These are phyloP conservation scores for Onychostoma macrolepis DNA, from an alignment of 2,113 vertebrate species.

Conservation along the genomic window DNA sequence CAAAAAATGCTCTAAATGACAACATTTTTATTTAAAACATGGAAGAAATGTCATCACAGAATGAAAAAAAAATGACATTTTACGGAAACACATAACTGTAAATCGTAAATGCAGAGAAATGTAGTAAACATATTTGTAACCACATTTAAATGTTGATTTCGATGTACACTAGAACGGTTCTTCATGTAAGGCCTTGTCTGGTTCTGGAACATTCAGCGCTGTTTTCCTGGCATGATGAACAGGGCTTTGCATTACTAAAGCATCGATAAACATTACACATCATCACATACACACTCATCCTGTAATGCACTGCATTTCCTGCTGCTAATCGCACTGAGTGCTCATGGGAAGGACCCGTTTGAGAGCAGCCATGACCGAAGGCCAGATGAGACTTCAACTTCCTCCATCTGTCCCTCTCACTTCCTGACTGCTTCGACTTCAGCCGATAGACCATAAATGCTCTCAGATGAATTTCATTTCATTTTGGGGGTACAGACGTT, in stretches of 20 bases:
- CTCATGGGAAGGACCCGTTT: not conserved
- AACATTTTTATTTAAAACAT: too few species aligned
- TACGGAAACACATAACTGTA: not conserved
- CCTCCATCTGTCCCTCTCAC: not conserved
- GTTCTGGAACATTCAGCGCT: not conserved
- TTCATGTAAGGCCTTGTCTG: too few species aligned
- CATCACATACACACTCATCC: not conserved
- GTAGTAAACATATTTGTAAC: too few species aligned
- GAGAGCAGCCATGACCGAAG: constrained; percentile 22
- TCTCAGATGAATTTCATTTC: not conserved
- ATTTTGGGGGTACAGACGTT: not conserved
- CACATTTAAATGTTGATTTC: too few species aligned
- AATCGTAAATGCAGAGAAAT: too few species aligned
- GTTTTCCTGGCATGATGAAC: not conserved
- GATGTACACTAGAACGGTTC: too few species aligned
- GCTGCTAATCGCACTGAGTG: not conserved
- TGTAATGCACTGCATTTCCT: not conserved
- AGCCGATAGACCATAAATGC: not conserved
- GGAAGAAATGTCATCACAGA: too few species aligned
- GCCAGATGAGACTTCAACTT: not conserved
- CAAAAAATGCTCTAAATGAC: too few species aligned
- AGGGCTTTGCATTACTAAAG: not conserved
- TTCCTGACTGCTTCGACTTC: not conserved
- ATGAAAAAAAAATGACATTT: too few species aligned
- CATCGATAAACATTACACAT: not conserved